Base-by-base conservation (phyloP, 2,113 vertebrate species). In the Oryzias woworae region DNA sequence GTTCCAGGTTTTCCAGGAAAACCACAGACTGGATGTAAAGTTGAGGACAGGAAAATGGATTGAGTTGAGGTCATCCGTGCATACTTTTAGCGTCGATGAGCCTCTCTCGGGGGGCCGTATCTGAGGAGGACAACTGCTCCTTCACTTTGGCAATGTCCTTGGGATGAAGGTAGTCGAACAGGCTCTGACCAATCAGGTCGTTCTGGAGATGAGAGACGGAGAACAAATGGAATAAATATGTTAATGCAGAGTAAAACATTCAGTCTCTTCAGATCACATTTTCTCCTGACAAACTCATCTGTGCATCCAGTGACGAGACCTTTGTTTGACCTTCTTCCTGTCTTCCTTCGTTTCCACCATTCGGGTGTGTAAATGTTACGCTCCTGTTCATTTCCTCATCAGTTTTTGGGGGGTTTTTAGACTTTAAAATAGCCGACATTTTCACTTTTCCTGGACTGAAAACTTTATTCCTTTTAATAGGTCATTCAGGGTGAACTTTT, bases 61-160 rank as follows among this genome's bases (percentile, higher is more conserved):
- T 2, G 24, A 4, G 24, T 8, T 53, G 14, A 52, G 20, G 12
- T 50, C 48, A 50, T 45, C 24, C 20, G 14, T 1, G 23, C 16
- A 92, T 90, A 98, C 97, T 98, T 92, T 99, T 99, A 68, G 97
- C 97, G 72, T 99, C 97, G 53, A 99, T 98, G 74, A 99, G 96
- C 66, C 97, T 90, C 81, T 99, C 97, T 63, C 97, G 90, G 1
- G 97, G 97, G 0, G 96, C 96, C 0, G 96, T 96, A 71, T 99
- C 97, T 0, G 97, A 99, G 3, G 97, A 98, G 4, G 97, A 99
- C 74, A 99, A 93, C 89, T 99, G 97, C 81, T 99, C 97, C 89
- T 99, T 99, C 52, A 99, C 97, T 94, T 99, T 99, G 92, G 96
- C 96, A n/a, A 99, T 99, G 86, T 99, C 97, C 92, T 99, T 99